Base-by-base conservation (phyloP, 1,140 invertebrate genomes). In the Tetramorium simillimum region DNA sequence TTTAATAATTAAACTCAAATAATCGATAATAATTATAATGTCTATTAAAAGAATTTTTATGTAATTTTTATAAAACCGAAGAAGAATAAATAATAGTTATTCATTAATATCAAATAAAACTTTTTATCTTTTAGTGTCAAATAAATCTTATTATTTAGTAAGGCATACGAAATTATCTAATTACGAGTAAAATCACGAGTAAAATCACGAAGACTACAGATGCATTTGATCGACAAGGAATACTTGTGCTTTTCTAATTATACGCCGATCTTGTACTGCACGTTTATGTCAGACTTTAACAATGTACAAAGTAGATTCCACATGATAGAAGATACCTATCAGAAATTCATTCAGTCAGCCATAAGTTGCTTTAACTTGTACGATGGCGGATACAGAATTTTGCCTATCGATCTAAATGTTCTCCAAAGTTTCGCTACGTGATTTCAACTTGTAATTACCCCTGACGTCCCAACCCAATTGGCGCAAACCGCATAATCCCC, bases 361-460 rank as follows among this genome's bases (percentile, higher is more conserved):
- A 10, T 49, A 84, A 84, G 69, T 84, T 84, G 53, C 53, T 49
- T 40, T 60, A 84, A 75, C 53, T 84, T 49, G 40, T 49, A 46
- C 40, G 53, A 75, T n/a, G 28, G 69, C 53, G 53, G 56, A 73
- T 73, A 56, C 56, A 73, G 69, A 73, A 75, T 84, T 84, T 84
- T 73, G 67, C 16, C 80, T 75, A 84, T 75, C 80, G 80, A 84
- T 84, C 80, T 84, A 84, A 84, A 84, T 40, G 80, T 84, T 49
- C 69, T 24, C 69, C 43, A 37, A 84, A 84, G 69, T 84, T 33
- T 84, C 37, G 40, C 40, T 62, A 84, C 80, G 80, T 84, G 80
- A 84, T 84, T 84, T 84, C 69, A 73, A 60, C 53, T 73, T 73
- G 69, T 75, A 84, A 84, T 84, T 84, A 73, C 24, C 28, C 28